Evolutionary conservation across 1,140 invertebrate species (phyloP).

Genomic region (Drosophila auraria): DNA sequence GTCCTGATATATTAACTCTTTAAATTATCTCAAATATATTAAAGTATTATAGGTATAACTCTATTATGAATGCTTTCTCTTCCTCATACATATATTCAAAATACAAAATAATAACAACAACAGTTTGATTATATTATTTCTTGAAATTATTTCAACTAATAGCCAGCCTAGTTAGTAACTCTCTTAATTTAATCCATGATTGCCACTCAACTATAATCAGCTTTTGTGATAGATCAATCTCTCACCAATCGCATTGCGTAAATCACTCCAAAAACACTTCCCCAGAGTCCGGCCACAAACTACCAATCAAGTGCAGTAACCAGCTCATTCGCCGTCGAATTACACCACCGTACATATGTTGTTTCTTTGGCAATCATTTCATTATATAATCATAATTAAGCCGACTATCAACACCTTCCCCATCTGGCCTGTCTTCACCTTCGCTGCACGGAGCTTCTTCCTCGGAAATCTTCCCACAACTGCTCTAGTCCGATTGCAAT

Average conservation of each 20-base stretch:
- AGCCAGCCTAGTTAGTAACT: no score
- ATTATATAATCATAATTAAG: conserved; percentile 46
- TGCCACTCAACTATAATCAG: background rate
- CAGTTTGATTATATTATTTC: background rate
- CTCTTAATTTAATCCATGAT: background rate
- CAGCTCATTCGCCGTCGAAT: conserved; percentile 31
- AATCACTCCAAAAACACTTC: conserved; percentile 1
- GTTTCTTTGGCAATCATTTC: conserved; percentile 34
- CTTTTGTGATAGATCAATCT: background rate
- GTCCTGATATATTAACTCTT: background rate
- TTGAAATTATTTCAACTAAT: background rate
- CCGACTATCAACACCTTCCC: conserved; percentile 29
- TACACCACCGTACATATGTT: conserved; percentile 22
- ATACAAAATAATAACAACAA: no score
- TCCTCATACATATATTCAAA: no score
- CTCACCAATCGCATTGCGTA: background rate
- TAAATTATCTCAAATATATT: no score
- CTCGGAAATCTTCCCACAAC: conserved; percentile 48
- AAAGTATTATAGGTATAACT: no score
- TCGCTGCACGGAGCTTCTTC: background rate
- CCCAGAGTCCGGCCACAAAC: background rate
- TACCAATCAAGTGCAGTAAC: conserved; percentile 27
- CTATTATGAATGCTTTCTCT: no score
- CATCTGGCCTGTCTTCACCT: conserved; percentile 12
- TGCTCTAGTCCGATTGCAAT: conserved; percentile 39